These are phyloP conservation scores for Orthosia cruda DNA, from an alignment of 2,888 invertebrate genomes.

Conservation along the genomic window DNA sequence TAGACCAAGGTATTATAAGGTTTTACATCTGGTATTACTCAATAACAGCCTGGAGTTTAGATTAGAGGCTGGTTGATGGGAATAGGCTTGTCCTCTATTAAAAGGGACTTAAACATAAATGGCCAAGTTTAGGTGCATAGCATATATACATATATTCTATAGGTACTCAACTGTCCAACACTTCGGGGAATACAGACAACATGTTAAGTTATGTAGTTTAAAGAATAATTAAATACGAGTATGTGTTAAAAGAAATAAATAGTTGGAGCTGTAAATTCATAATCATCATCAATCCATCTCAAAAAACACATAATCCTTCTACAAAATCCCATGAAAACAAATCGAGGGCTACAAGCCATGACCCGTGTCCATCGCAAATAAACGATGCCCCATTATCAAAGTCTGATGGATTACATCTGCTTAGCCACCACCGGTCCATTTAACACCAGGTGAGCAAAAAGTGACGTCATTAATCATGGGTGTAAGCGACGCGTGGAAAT, in stretches of 20 bases:
- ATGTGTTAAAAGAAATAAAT: not conserved
- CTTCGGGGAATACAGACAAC: too few species aligned
- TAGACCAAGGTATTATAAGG: too few species aligned
- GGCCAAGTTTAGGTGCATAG: too few species aligned
- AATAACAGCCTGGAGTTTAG: too few species aligned
- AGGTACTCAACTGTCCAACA: too few species aligned
- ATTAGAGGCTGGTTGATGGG: too few species aligned
- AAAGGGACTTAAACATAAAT: too few species aligned
- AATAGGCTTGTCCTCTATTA: too few species aligned
- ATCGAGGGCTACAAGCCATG: conserved; percentile 24
- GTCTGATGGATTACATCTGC: conserved; percentile 55
- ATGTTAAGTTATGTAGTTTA: too few species aligned
- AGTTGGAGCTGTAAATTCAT: not conserved
- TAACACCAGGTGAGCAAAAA: conserved; percentile 58
- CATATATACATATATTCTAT: too few species aligned
- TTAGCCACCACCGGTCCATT: conserved; percentile 50
- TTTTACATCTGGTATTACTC: too few species aligned
- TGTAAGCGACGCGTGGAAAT: conserved; percentile 40
- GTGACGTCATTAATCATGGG: conserved; percentile 55
- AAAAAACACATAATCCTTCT: not conserved
- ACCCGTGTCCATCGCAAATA: conserved; percentile 44
- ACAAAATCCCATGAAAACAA: conserved; percentile 19
- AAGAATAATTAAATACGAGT: not conserved
- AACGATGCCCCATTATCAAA: conserved; percentile 54
- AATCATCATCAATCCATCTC: not conserved